Percentiles rank a stretch among this genome's conserved stretches.
phyloP scores from a whole-genome alignment of 1,140 invertebrate genomes.

The Bombus difficillimus region DNA sequence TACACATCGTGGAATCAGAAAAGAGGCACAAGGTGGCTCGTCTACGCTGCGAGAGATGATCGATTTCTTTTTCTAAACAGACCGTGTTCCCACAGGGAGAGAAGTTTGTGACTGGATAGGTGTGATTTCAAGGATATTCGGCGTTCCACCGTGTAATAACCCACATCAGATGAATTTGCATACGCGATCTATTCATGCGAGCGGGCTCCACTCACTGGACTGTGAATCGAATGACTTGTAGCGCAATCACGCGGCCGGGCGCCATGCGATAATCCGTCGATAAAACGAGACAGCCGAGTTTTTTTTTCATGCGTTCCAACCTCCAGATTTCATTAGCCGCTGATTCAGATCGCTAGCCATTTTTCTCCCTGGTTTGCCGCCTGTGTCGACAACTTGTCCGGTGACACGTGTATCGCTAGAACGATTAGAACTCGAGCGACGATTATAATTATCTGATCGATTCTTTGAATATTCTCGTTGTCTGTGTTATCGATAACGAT shows the following conservation, averaged over 20 bases:
- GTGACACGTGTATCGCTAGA: background rate
- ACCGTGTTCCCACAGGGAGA: background rate
- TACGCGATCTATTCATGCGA: slow-evolving; percentile 24
- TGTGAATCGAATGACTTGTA: slow-evolving; percentile 43
- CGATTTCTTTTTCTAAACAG: background rate
- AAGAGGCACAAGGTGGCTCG: slow-evolving; percentile 19
- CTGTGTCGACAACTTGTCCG: slow-evolving; percentile 16
- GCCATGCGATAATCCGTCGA: slow-evolving; percentile 31
- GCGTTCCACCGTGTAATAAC: slow-evolving; percentile 33
- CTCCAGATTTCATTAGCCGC: slow-evolving; percentile 21
- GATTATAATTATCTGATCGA: background rate
- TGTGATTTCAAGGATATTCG: slow-evolving; percentile 44
- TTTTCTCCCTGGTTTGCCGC: background rate
- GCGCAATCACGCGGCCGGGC: slow-evolving; percentile 29
- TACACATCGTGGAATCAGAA: background rate
- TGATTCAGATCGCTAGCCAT: slow-evolving; percentile 3
- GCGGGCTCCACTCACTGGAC: slow-evolving; percentile 35
- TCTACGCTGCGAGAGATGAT: background rate
- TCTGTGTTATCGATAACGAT: background rate
- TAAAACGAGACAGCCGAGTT: background rate
- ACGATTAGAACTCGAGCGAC: background rate
- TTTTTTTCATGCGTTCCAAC: slow-evolving; percentile 8
- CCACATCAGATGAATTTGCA: slow-evolving; percentile 38
- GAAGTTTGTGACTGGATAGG: slow-evolving; percentile 13
- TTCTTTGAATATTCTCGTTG: background rate